phyloP scores from a whole-genome alignment of 2,888 invertebrate genomes.

The Schizotus pectinicornis region DNA sequence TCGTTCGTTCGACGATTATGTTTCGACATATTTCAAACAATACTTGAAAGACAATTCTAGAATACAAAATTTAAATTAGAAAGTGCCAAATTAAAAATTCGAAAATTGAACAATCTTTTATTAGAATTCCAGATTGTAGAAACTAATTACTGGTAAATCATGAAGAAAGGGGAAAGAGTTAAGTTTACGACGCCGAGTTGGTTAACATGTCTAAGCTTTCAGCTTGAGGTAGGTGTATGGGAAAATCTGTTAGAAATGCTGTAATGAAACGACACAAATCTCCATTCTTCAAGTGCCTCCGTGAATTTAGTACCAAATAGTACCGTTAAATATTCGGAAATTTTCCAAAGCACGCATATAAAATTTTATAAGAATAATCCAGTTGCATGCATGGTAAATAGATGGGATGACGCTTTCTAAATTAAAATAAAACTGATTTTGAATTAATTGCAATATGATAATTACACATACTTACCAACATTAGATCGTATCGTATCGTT shows the following conservation, averaged over 20 bases:
- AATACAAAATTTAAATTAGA: too few species aligned
- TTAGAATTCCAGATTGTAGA: too few species aligned
- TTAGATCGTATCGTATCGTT: conserved; percentile 3
- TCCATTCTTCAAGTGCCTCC: neutral
- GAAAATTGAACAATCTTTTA: too few species aligned
- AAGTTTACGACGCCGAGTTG: conserved; percentile 26
- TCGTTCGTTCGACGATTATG: too few species aligned
- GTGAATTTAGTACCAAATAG: neutral
- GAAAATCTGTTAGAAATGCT: conserved; percentile 9
- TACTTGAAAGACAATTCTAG: too few species aligned
- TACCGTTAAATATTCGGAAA: neutral
- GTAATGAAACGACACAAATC: neutral
- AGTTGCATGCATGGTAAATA: neutral
- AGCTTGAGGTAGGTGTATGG: conserved; percentile 8
- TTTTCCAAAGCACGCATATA: neutral
- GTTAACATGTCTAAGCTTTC: conserved; percentile 25
- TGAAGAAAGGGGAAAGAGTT: conserved; percentile 9
- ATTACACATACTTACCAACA: neutral
- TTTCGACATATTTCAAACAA: too few species aligned
- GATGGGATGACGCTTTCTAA: neutral
- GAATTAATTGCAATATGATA: conserved; percentile 8
- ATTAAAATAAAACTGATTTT: neutral
- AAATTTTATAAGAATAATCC: neutral
- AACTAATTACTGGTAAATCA: neutral
- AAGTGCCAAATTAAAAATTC: too few species aligned